These are phyloP conservation scores for Caenorhabditis sulstoni DNA, from an alignment of 2,888 invertebrate species.

Conservation along the genomic window DNA sequence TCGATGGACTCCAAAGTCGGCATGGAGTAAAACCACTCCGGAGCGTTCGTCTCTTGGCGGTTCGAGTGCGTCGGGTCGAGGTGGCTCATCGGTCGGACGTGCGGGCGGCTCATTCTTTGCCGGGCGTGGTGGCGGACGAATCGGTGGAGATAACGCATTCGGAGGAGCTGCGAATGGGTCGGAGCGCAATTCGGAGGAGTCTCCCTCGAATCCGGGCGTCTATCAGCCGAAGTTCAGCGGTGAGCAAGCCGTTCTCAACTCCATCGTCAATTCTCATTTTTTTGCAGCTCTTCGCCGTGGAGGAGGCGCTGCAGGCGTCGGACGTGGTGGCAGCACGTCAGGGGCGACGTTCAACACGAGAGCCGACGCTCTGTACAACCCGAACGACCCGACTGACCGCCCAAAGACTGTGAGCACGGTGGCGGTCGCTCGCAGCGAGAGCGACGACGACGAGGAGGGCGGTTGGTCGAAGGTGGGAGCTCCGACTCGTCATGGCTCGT, in stretches of 20 bases:
- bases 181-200: not conserved
- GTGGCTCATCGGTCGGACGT: slow-evolving; percentile 32
- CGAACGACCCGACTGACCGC: slow-evolving; percentile 58
- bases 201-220: slow-evolving; percentile 1
- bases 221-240: slow-evolving; percentile 32
- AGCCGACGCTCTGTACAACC: slow-evolving; percentile 73
- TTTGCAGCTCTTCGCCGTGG: slow-evolving; percentile 61
- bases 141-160: slow-evolving; percentile 34
- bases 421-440: slow-evolving; percentile 37
- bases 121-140: slow-evolving; percentile 43
- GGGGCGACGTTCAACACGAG: slow-evolving; percentile 67
- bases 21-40: slow-evolving; percentile 35
- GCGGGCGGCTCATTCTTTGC: slow-evolving; percentile 21
- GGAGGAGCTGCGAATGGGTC: slow-evolving; percentile 21
- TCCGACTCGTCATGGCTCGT: slow-evolving; percentile 4
- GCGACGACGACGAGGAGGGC: slow-evolving; percentile 50
- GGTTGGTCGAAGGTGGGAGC: slow-evolving; percentile 52
- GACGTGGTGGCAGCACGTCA: slow-evolving; percentile 67
- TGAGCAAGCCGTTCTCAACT: not conserved
- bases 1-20: slow-evolving; percentile 39
- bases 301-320: slow-evolving; percentile 58
- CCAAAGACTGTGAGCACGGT: slow-evolving; percentile 30
- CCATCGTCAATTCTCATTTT: too few relatives aligned
- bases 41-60: slow-evolving; percentile 43
- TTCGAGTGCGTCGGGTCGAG: slow-evolving; percentile 9